Evolutionary conservation across 2,888 invertebrate genomes (phyloP).

Genomic region (Lasioglossum calceatum): DNA sequence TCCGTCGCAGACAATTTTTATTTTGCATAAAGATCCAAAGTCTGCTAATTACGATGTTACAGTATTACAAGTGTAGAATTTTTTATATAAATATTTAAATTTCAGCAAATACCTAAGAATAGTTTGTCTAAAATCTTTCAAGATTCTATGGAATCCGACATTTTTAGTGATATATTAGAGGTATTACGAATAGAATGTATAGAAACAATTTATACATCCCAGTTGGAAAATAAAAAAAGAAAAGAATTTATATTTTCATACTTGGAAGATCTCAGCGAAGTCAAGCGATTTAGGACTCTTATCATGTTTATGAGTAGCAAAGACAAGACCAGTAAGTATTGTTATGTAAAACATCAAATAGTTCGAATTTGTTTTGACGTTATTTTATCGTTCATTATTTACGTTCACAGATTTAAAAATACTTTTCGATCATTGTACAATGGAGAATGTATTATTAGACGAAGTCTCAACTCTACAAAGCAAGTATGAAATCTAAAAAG

Average conservation of each 20-base stretch:
- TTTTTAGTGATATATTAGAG: slow-evolving; percentile 87
- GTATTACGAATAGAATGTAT: slow-evolving; percentile 85
- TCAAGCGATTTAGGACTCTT: slow-evolving; percentile 88
- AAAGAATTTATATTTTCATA: slow-evolving; percentile 85
- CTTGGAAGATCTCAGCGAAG: slow-evolving; percentile 85
- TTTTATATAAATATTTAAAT: slow-evolving; percentile 21
- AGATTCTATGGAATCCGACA: slow-evolving; percentile 88
- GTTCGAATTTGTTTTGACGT: not conserved
- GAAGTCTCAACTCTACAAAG: slow-evolving; percentile 79
- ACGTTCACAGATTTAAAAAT: slow-evolving; percentile 82
- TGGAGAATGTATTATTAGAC: slow-evolving; percentile 75
- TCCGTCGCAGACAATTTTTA: no score
- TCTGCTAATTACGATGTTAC: slow-evolving; percentile 16
- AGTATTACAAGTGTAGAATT: not conserved
- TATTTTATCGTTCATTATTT: slow-evolving; percentile 38
- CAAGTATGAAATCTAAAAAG: slow-evolving; percentile 82
- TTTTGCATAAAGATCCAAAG: no score
- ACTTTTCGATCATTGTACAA: slow-evolving; percentile 80
- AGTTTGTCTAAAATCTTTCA: slow-evolving; percentile 88
- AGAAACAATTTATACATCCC: not conserved
- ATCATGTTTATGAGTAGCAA: slow-evolving; percentile 87
- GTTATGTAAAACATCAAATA: slow-evolving; percentile 25
- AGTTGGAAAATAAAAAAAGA: slow-evolving; percentile 68
- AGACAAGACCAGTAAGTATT: slow-evolving; percentile 87
- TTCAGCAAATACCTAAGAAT: slow-evolving; percentile 86